Evolutionary conservation across 2,888 invertebrate genomes (phyloP), one percentile per base, ranked within the genome.

Genomic region (Euzetes globulus): DNA sequence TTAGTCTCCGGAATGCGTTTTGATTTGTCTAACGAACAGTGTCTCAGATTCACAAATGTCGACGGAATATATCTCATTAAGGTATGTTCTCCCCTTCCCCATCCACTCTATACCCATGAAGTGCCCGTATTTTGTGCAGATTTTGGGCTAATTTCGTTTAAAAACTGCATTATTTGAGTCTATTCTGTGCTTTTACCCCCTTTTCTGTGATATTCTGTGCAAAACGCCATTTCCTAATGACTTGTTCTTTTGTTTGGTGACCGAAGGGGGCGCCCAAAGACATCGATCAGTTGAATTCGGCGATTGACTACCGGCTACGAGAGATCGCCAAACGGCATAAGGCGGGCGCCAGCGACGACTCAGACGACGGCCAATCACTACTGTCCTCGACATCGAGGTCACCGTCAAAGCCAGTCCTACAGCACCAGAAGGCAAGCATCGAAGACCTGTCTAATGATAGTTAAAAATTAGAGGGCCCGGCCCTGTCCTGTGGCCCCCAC

Each of bases 1-100:
- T 89, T 90, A 58, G 77, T 78, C 77, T 72, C 78, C n/a, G 79
- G 78, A n/a, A 79, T 79, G 79, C 74, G 71, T 60, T 76, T 77
- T 41, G 76, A 76, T 52, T 45, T 75, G 27, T 55, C 77, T 7
- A 74, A 71, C 33, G 77, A 75, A 13, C 74, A 74, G 19, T 74
- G 74, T 58, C 27, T 77, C 19, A 33, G 77, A 33, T 75, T 77
- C 58, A 76, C 75, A 2, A 68, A 75, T 72, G 63, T 76, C 19
- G 76, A 75, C 65, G 77, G 76, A n/a, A 76, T 77, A 11, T 77
- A 74, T 55, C 58, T 77, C 27, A 58, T 77, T 19, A 76, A 77
- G 73, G 76, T 72, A 65, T 33, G 65, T 65, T 13, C 37, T 29
- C 7, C 27, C 22, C 25, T 7, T 45, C 15, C 45, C 27, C 13